A percentile compares a stretch with the other conserved stretches of the same genome.
Evolutionary conservation across 2,113 vertebrate genomes (phyloP).

Genomic region (Aspiorhynchus laticeps): DNA sequence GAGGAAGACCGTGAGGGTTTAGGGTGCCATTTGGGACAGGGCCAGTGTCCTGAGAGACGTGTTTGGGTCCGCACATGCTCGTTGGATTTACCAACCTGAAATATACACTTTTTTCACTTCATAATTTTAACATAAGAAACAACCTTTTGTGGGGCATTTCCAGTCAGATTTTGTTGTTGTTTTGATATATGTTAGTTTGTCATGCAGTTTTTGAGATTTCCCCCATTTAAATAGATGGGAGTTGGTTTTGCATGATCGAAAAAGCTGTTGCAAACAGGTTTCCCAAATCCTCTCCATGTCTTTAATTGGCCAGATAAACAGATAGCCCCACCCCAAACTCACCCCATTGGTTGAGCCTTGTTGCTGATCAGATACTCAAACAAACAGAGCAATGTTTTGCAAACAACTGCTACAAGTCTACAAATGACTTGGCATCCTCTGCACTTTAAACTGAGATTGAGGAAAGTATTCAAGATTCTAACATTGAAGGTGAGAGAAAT

Average conservation of each 20-base stretch:
- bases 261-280: not conserved
- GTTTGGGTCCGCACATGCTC: no score
- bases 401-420: not conserved
- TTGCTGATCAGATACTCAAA: not conserved
- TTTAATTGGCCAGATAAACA: not conserved
- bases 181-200: not conserved
- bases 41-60: no score
- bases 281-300: not conserved
- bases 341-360: not conserved
- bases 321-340: not conserved
- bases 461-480: not conserved
- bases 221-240: not conserved
- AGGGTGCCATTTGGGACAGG: no score
- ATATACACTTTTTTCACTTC: not conserved
- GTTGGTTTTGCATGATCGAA: not conserved
- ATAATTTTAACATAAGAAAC: not conserved
- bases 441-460: not conserved
- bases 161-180: no score
- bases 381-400: not conserved
- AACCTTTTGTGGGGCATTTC: not conserved
- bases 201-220: not conserved
- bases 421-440: not conserved
- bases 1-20: no score
- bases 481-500: not conserved
- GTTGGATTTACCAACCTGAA: no score